Evolutionary conservation across 2,888 invertebrate species (phyloP), one percentile per base, ranked within the genome.

Genomic region (Drosophila niveifrons): DNA sequence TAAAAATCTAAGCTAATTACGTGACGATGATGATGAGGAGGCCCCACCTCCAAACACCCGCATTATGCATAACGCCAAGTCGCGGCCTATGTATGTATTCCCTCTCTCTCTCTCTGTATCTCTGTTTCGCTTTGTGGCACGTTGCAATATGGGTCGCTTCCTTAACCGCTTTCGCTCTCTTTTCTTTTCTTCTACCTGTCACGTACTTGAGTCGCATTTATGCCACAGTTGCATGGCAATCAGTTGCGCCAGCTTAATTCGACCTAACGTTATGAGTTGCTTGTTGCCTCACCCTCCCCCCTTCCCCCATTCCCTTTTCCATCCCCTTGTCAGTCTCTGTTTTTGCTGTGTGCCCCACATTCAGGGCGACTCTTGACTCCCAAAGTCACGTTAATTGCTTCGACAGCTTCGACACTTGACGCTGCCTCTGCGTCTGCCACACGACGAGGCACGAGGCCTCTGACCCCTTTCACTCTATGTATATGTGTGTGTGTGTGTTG

Each of bases 1-100:
- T n/a, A 65, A 72, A 87, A 87, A 84, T 80, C 80, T 83, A 87
- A 83, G 88, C 88, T 83, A 87, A 83, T 83, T 87, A 87, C 87
- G 84, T 84, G 84, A 44, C 43, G 29, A 13, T 43, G 31, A 7
- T 7, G 31, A 9, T 34, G 13, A 15, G 29, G 43, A 15, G 29
- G n/a, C 29, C 39, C 1, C n/a, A 39, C 13, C 36, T 2, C 9
- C 56, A 3, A 7, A 10, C 50, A 8, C 13, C 18, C 3, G 11
- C 58, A 58, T 39, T 41, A 41, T 50, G 31, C 39, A 59, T 31
- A 50, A 58, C 39, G 34, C 36, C 36, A 15, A 39, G 34, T 15
- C 11, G 23, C 34, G 8, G 11, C 29, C 34, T 4, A 17, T 23
- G 17, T 1, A 3, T 10, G 7, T 10, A 2, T 41, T n/a, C 43